phyloP scores from a whole-genome alignment of 2,797 vertebrate species.

The Crypturellus tataupa region DNA sequence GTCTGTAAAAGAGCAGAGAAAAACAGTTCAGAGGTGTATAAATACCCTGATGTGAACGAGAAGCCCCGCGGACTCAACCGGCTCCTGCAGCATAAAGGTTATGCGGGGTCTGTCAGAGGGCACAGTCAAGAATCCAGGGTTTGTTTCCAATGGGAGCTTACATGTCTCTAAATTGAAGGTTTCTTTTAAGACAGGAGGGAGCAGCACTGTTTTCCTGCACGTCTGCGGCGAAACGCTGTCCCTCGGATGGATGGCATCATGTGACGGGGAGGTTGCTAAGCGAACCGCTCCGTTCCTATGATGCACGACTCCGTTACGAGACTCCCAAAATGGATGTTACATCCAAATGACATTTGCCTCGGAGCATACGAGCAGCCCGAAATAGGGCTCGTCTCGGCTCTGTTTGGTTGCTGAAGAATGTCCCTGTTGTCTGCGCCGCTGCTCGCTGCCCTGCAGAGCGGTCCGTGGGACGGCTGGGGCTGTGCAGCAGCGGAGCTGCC shows the following conservation, averaged over 20 bases:
- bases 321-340: slow-evolving; percentile 56
- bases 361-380: slow-evolving; percentile 34
- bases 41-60: rapidly evolving
- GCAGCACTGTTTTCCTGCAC: neutral
- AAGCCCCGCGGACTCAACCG: rapidly evolving
- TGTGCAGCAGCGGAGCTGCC: rapidly evolving
- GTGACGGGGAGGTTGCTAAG: slow-evolving; percentile 59
- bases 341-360: slow-evolving; percentile 34
- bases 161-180: neutral
- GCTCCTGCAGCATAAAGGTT: rapidly evolving
- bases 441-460: neutral
- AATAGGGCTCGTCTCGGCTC: neutral
- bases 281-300: slow-evolving; percentile 41
- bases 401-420: neutral
- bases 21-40: rapidly evolving
- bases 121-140: rapidly evolving
- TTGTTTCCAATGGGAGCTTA: neutral
- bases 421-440: neutral
- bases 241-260: slow-evolving; percentile 38
- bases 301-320: slow-evolving; percentile 25
- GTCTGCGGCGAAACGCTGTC: slow-evolving; percentile 6
- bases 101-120: neutral
- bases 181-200: neutral
- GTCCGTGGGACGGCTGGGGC: neutral
- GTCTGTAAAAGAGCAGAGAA: neutral